phyloP scores from a whole-genome alignment of 2,113 vertebrate species.

The Miniopterus natalensis region DNA sequence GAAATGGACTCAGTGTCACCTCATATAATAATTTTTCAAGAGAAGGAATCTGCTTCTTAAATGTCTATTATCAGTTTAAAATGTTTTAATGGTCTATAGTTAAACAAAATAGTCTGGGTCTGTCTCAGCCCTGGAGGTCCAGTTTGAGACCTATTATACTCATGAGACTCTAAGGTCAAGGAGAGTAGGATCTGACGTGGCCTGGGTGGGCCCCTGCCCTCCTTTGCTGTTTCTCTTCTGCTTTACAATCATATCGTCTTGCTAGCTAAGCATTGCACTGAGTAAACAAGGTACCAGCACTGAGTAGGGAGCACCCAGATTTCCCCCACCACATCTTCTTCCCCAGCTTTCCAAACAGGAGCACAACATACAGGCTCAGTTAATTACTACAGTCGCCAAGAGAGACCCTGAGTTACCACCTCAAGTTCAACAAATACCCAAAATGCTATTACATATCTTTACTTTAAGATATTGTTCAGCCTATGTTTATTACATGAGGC shows the following conservation, averaged over 20 bases:
- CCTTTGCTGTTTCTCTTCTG: background rate
- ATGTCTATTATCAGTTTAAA: background rate
- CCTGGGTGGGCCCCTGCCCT: background rate
- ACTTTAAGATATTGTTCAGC: background rate
- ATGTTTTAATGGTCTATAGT: background rate
- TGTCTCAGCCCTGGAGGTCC: background rate
- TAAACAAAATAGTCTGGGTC: background rate
- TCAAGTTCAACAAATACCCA: constrained; percentile 9
- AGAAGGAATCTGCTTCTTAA: background rate
- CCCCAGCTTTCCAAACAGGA: background rate
- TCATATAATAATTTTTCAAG: background rate
- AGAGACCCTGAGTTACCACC: background rate
- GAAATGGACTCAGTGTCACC: background rate
- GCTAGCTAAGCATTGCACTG: background rate
- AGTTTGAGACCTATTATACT: background rate
- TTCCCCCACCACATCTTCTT: background rate
- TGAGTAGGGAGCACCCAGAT: background rate
- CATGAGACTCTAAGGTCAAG: background rate
- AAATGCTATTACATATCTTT: background rate
- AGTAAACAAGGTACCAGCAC: background rate
- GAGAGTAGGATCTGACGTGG: background rate
- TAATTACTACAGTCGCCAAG: background rate
- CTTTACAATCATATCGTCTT: background rate
- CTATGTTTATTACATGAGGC: background rate
- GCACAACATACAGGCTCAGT: background rate